Conservation (phyloP, 1,140 invertebrate genomes). For the Aphelenchoides fujianensis region DNA sequence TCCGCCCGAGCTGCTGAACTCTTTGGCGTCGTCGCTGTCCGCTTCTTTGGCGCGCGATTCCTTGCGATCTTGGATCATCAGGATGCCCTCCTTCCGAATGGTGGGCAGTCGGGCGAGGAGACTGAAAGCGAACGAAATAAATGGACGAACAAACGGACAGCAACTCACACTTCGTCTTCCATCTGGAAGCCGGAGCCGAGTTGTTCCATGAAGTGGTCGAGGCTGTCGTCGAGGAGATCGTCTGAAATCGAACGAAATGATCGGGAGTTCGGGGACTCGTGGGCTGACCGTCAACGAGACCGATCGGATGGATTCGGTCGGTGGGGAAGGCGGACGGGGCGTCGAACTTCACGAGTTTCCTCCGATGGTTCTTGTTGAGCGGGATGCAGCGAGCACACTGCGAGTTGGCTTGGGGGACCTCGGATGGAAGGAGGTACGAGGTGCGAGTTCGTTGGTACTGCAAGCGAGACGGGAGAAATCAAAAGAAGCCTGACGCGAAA, state of each 20-base stretch:
- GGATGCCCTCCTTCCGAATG: too few relatives aligned
- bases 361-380: neutral
- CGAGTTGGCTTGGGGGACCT: neutral
- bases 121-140: neutral
- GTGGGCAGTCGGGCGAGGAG: neutral
- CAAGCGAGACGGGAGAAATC: neutral
- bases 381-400: slow-evolving; percentile 11
- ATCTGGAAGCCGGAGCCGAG: too few relatives aligned
- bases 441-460: neutral
- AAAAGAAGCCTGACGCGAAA: neutral
- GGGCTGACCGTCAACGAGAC: neutral
- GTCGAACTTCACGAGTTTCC: slow-evolving; percentile 1
- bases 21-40: too few relatives aligned
- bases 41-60: neutral
- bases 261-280: neutral
- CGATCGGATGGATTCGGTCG: neutral
- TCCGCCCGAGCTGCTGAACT: too few relatives aligned
- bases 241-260: too few relatives aligned
- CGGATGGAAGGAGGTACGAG: neutral
- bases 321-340: neutral
- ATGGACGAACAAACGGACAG: too few relatives aligned
- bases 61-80: neutral
- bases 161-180: too few relatives aligned
- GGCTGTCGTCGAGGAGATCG: too few relatives aligned
- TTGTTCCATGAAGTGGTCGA: too few relatives aligned